Conservation (phyloP, 1,140 invertebrate genomes). For the Rhynchophorus ferrugineus region DNA sequence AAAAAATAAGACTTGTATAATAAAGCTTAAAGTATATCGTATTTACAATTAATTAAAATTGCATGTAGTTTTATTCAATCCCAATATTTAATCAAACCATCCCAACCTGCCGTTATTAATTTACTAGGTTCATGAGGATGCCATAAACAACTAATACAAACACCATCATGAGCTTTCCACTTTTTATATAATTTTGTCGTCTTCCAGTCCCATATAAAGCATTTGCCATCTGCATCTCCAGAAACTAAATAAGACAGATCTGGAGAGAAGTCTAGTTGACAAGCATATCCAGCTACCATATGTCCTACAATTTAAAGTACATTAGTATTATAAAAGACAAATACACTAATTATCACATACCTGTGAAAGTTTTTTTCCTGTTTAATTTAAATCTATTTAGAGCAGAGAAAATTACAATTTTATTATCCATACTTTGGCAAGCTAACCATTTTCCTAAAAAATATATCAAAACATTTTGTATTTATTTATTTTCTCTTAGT, state of each 20-base stretch:
- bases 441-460: conserved; percentile 84
- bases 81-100: conserved; percentile 98
- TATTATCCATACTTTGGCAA: conserved; percentile 99
- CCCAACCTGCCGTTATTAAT: conserved; percentile 95
- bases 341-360: neutral
- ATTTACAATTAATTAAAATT: neutral
- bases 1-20: neutral
- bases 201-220: conserved; percentile 99
- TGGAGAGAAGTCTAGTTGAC: conserved; percentile 93
- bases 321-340: neutral
- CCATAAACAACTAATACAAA: conserved; percentile 92
- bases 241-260: conserved; percentile 99
- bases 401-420: conserved; percentile 96
- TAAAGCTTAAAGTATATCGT: neutral
- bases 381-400: conserved; percentile 96
- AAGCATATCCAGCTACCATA: conserved; percentile 99
- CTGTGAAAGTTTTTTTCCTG: conserved; percentile 91
- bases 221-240: conserved; percentile 99
- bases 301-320: conserved; percentile 56
- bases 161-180: conserved; percentile 98
- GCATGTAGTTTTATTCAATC: too few relatives aligned
- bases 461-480: neutral
- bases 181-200: conserved; percentile 96
- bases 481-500: neutral
- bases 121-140: conserved; percentile 98